Conservation (phyloP, 2,888 invertebrate species). For the Meghimatium bilineatum region DNA sequence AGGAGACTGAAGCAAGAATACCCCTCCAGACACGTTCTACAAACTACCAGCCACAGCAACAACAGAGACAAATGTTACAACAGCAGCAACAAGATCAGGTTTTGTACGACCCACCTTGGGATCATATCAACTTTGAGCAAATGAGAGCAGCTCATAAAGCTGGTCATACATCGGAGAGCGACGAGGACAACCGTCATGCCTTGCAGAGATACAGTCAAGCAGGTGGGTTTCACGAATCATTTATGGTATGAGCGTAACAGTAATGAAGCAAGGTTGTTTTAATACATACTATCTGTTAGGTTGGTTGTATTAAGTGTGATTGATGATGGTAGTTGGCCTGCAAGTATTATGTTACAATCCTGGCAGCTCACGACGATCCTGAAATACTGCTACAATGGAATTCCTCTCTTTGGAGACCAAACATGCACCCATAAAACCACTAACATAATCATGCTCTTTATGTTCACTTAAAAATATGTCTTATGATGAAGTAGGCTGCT, state of each 20-base stretch:
- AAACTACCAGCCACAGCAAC: conserved; percentile 44
- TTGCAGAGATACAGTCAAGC: conserved; percentile 54
- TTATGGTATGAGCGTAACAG: neutral
- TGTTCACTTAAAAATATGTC: too few relatives aligned
- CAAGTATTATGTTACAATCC: too few relatives aligned
- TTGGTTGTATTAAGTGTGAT: neutral
- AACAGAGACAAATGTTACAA: conserved; percentile 10
- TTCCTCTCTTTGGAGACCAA: too few relatives aligned
- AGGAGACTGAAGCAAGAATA: conserved; percentile 47
- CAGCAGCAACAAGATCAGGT: conserved; percentile 45
- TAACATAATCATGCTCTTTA: too few relatives aligned
- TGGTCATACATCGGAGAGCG: conserved; percentile 52
- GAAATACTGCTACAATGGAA: too few relatives aligned
- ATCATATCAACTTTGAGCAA: conserved; percentile 52
- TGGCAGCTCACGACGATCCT: too few relatives aligned
- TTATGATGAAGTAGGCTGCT: too few relatives aligned
- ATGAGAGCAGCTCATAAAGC: conserved; percentile 36
- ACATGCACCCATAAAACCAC: too few relatives aligned
- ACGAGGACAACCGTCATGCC: conserved; percentile 55
- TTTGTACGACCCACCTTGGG: conserved; percentile 54
- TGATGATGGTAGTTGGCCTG: neutral
- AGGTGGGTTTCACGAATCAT: conserved; percentile 38
- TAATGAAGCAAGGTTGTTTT: neutral
- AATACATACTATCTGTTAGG: neutral
- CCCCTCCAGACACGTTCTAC: conserved; percentile 39